Conservation (phyloP, 2,888 invertebrate species). For the Coleophora deauratella region DNA sequence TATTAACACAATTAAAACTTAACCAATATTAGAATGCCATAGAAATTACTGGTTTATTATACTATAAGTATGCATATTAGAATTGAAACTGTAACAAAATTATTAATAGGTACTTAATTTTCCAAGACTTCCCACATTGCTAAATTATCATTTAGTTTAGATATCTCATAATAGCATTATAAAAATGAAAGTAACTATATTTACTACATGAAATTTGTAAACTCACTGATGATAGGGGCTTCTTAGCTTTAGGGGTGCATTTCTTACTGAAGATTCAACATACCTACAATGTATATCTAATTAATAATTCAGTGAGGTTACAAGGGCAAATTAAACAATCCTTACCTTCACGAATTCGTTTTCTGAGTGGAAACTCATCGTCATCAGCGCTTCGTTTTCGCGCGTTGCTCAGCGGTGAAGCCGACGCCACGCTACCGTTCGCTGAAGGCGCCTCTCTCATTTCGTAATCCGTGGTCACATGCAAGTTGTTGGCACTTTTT, state of each 20-base stretch:
- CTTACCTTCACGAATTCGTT: conserved; percentile 64
- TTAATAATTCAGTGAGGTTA: conserved; percentile 37
- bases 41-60: no score
- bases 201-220: no score
- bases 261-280: no score
- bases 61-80: no score
- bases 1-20: no score
- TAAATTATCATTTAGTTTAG: no score
- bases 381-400: conserved; percentile 60
- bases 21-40: no score
- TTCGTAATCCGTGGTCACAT: conserved; percentile 51
- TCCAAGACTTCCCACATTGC: conserved; percentile 18
- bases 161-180: no score
- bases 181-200: no score
- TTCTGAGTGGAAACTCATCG: conserved; percentile 44
- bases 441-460: conserved; percentile 44
- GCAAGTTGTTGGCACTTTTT: conserved; percentile 30
- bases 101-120: neutral
- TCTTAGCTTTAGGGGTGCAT: no score
- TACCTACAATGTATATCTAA: no score
- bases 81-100: conserved; percentile 33
- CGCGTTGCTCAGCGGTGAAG: conserved; percentile 30
- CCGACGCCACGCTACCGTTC: conserved; percentile 17
- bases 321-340: conserved; percentile 21
- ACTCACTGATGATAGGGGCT: no score